Base-by-base conservation (phyloP, 1,140 invertebrate species). In the Leptinotarsa defecta region DNA sequence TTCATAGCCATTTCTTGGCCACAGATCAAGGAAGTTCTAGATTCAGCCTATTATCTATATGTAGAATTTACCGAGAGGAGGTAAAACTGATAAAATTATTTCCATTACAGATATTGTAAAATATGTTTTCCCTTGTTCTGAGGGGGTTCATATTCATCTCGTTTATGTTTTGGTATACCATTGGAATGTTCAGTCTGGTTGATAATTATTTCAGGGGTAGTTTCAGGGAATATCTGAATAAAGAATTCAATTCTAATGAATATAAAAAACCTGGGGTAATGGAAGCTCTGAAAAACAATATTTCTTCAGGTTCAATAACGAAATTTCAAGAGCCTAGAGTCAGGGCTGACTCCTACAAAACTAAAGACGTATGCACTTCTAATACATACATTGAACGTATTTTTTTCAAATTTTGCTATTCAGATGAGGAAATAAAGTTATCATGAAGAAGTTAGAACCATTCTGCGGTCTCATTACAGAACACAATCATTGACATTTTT, bases 1-100 rank as follows among this genome's bases (percentile, higher is more conserved):
- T 88, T 90, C 62, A 72, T 90, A 6, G 87, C 88, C 4, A 87
- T 90, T 81, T 86, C 84, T 19, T 89, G 88, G 87, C 89, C 90
- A 5, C 87, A 87, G 74, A 86, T 90, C 73, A 84, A 86, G 74
- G 80, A 88, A 77, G 80, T 80, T 5, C 82, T 84, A 4, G 61
- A 81, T 15, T 84, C 84, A 4, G 70, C 88, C 17, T 86, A 83
- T 73, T 86, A 89, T 4, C 85, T 86, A 6, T 84, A 88, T 19
- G 74, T 77, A n/a, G 75, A 80, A 15, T 81, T 81, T 64, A 77
- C 75, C 22, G 74, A 80, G 64, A 73, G 73, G 76, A 77, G 81
- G 24, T 68, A 67, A 73, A 74, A 11, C 8, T 43, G 3, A 43
- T 43, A 11, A 34, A 73, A 67, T 24, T 70, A 4, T 62, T 62